A percentile compares a stretch with the other conserved stretches of the same genome.
Evolutionary conservation across 2,888 invertebrate genomes (phyloP).

Genomic region (Oxystoma pomonae): DNA sequence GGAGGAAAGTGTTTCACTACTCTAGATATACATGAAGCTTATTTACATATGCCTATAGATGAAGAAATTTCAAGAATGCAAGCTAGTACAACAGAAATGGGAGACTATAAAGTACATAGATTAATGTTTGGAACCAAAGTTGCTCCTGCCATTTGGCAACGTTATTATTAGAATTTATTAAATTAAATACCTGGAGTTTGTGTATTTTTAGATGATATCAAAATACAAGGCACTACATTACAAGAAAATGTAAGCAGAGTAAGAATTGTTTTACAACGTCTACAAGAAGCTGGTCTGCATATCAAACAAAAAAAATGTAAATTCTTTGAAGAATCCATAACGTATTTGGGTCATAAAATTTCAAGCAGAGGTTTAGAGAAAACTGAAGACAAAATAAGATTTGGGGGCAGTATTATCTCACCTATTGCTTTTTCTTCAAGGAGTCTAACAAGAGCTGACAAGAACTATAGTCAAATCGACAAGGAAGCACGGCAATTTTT

Average conservation of each 20-base stretch:
- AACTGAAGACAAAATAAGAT: background rate
- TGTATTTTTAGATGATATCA: conserved; percentile 33
- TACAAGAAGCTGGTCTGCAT: background rate
- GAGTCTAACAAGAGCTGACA: no score
- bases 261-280: background rate
- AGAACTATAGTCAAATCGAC: no score
- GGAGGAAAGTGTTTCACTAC: conserved; percentile 1
- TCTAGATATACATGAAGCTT: background rate
- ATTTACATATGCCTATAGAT: background rate
- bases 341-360: background rate
- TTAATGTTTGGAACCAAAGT: background rate
- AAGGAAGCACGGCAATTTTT: no score
- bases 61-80: background rate
- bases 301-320: background rate
- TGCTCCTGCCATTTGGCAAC: background rate
- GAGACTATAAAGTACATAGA: background rate
- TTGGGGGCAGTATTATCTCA: no score
- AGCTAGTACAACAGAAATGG: background rate
- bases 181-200: conserved; percentile 28
- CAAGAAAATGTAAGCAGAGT: no score
- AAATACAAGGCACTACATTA: conserved; percentile 15
- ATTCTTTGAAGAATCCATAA: background rate
- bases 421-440: no score
- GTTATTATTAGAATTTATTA: conserved; percentile 28
- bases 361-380: background rate